Percentiles rank a stretch among this genome's conserved stretches.
Evolutionary conservation across 2,113 vertebrate genomes (phyloP).

Genomic region (Microtus pennsylvanicus): DNA sequence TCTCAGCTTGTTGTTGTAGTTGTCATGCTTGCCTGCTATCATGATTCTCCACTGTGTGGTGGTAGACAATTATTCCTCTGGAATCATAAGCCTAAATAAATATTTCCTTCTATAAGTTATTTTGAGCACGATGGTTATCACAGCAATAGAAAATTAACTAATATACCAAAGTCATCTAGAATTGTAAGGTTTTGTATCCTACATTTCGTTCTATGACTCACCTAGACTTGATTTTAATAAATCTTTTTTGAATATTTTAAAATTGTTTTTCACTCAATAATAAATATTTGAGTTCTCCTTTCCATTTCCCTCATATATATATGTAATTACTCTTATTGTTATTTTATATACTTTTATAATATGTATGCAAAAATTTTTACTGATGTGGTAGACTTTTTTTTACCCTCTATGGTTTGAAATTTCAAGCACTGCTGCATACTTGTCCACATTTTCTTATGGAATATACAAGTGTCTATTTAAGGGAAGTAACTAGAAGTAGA

Average conservation of each 20-base stretch:
- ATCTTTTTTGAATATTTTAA: background rate
- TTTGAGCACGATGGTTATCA: background rate
- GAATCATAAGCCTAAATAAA: background rate
- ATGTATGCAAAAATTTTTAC: background rate
- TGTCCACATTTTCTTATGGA: background rate
- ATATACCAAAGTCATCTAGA: background rate
- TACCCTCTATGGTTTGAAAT: background rate
- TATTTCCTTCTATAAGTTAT: background rate
- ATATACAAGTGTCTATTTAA: background rate
- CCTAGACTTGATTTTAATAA: slow-evolving; percentile 37
- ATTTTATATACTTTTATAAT: background rate
- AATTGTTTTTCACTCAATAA: background rate
- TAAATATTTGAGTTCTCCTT: background rate
- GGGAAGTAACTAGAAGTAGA: background rate
- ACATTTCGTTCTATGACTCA: background rate
- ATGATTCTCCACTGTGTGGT: background rate
- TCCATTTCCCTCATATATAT: too few relatives aligned
- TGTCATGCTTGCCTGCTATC: background rate
- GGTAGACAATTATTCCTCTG: background rate
- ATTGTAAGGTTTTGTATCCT: slow-evolving; percentile 41
- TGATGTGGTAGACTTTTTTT: background rate
- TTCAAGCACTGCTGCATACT: background rate
- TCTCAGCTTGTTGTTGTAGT: background rate
- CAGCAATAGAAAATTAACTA: background rate
- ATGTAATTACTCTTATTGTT: background rate